A percentile compares a stretch with the other conserved stretches of the same genome.
Evolutionary conservation across 2,797 vertebrate species (phyloP).

Genomic region (Hozukius guyotensis): DNA sequence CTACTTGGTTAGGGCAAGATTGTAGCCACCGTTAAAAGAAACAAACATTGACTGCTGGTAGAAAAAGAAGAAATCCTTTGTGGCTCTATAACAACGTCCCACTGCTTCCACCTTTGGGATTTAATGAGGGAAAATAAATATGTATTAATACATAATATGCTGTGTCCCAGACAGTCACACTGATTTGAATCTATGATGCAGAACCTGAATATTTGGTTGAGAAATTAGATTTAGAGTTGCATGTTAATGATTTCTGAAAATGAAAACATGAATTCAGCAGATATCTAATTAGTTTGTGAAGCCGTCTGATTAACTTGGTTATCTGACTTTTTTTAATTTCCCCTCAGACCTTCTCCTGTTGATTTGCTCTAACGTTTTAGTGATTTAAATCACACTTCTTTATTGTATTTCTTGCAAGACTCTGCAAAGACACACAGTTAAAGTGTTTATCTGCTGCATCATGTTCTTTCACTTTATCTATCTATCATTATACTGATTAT

Average conservation of each 20-base stretch:
- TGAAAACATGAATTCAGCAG: slow-evolving; percentile 10
- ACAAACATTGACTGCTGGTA: background rate
- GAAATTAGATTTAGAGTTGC: background rate
- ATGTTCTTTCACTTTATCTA: background rate
- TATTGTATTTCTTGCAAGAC: background rate
- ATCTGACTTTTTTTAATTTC: slow-evolving; percentile 1
- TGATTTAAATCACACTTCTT: background rate
- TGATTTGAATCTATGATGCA: background rate
- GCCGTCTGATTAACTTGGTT: background rate
- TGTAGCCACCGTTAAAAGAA: background rate
- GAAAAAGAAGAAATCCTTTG: background rate
- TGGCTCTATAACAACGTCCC: background rate
- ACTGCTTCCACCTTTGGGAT: background rate
- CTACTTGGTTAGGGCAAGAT: background rate
- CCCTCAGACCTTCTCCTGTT: background rate
- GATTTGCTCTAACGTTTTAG: background rate
- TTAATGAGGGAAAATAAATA: background rate
- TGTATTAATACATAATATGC: background rate
- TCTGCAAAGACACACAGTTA: background rate
- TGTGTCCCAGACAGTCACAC: background rate
- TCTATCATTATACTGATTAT: background rate
- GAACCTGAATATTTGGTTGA: background rate
- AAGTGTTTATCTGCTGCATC: background rate
- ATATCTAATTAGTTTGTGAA: slow-evolving; percentile 3
- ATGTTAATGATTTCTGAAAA: slow-evolving; percentile 9